A percentile compares a stretch with the other conserved stretches of the same genome.
Evolutionary conservation across 2,797 vertebrate genomes (phyloP).

Genomic region (Poecilia velifera): DNA sequence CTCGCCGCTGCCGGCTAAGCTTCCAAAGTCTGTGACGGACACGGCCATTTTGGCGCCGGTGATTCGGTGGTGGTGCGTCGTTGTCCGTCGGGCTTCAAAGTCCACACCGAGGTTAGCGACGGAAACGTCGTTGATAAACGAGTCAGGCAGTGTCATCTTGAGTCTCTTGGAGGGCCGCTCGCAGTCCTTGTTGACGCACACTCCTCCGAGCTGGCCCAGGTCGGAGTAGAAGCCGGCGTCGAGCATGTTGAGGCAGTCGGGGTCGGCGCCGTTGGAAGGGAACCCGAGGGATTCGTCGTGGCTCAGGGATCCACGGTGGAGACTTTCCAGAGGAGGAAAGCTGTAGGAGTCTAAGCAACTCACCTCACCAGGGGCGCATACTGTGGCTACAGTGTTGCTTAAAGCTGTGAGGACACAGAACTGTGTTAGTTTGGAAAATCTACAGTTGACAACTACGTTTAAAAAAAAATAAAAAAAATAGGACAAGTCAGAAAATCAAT

Average conservation of each 20-base stretch:
- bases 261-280: conserved; percentile 87
- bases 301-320: conserved; percentile 88
- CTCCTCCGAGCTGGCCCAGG: conserved; percentile 83
- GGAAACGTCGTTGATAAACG: conserved; percentile 93
- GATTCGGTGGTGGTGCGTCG: conserved; percentile 86
- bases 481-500: neutral
- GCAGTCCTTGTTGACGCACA: conserved; percentile 89
- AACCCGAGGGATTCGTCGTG: conserved; percentile 91
- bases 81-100: conserved; percentile 90
- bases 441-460: neutral
- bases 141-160: conserved; percentile 93
- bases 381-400: conserved; percentile 91
- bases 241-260: conserved; percentile 94
- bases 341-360: conserved; percentile 89
- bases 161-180: conserved; percentile 94
- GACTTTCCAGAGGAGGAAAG: conserved; percentile 89
- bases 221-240: conserved; percentile 96
- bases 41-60: conserved; percentile 97
- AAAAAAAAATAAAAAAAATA: too few species aligned
- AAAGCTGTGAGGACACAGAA: conserved; percentile 80
- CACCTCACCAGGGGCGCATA: conserved; percentile 89
- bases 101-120: conserved; percentile 93
- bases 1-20: conserved; percentile 86
- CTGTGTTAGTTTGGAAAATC: neutral
- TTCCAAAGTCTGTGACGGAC: conserved; percentile 96